Evolutionary conservation across 2,888 invertebrate species (phyloP).

Genomic region (Helicoverpa assulta): DNA sequence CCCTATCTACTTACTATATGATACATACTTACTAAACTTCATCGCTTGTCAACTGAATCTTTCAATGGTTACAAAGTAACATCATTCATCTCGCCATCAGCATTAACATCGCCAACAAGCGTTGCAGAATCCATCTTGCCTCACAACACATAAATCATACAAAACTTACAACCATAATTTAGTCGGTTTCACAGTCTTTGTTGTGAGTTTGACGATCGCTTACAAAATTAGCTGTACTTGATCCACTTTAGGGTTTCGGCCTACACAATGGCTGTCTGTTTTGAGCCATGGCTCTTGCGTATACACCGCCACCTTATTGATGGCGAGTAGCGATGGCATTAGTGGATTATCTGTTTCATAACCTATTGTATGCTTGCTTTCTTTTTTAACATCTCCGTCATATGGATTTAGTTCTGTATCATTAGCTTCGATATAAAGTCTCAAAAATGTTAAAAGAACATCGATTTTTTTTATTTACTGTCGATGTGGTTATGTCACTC

Average conservation of each 20-base stretch:
- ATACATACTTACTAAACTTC: background rate
- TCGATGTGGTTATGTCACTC: background rate
- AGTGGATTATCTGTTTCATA: constrained; percentile 13
- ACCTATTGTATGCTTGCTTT: constrained; percentile 11
- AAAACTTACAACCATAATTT: constrained; percentile 46
- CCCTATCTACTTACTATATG: too few relatives aligned
- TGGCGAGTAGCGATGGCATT: constrained; percentile 31
- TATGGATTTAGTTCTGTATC: background rate
- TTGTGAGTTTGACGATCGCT: constrained; percentile 47
- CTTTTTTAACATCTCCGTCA: background rate
- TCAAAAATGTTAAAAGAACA: background rate
- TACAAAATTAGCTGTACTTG: constrained; percentile 60
- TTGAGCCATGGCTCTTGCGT: constrained; percentile 31
- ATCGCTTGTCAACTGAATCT: background rate
- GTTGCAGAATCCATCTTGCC: constrained; percentile 22
- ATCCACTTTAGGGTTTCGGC: constrained; percentile 61
- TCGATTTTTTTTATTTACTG: background rate
- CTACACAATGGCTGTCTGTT: constrained; percentile 67
- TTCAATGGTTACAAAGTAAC: background rate
- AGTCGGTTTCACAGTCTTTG: constrained; percentile 49
- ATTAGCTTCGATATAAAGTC: background rate
- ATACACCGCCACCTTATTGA: constrained; percentile 33
- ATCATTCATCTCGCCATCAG: constrained; percentile 3
- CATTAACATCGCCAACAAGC: constrained; percentile 13
- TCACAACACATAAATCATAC: constrained; percentile 51